phyloP scores from a whole-genome alignment of 2,113 vertebrate species.

The Colistium nudipinnis region DNA sequence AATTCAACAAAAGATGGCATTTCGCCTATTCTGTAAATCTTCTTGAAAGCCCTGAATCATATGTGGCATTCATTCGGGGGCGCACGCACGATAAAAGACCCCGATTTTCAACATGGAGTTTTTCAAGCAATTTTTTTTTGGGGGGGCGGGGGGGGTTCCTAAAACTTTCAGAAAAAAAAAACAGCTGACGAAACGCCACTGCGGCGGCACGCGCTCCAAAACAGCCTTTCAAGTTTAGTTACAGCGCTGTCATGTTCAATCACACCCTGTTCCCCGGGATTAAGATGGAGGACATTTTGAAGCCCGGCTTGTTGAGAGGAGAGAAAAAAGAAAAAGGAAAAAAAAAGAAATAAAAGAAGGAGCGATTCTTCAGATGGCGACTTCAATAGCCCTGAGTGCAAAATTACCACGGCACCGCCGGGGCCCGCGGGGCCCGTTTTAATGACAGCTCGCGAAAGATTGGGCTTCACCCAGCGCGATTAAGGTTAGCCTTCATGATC shows the following conservation, averaged over 20 bases:
- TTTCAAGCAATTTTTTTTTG: constrained; percentile 59
- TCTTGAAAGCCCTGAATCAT: neutral
- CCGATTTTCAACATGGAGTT: constrained; percentile 14
- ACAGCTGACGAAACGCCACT: constrained; percentile 70
- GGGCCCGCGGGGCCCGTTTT: constrained; percentile 78
- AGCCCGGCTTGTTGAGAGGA: constrained; percentile 62
- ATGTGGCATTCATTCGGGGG: constrained; percentile 1
- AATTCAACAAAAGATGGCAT: constrained; percentile 2
- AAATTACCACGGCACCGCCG: constrained; percentile 59
- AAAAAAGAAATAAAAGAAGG: constrained; percentile 28
- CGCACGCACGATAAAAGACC: neutral
- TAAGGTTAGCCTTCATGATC: constrained; percentile 79
- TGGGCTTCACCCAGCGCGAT: constrained; percentile 76
- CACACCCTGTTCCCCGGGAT: constrained; percentile 62
- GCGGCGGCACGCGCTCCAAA: constrained; percentile 62
- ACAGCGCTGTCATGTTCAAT: constrained; percentile 73
- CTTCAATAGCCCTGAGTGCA: constrained; percentile 78
- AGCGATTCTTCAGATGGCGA: constrained; percentile 73
- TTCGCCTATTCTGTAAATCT: constrained; percentile 1
- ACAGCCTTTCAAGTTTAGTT: constrained; percentile 73
- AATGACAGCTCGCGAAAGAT: constrained; percentile 81
- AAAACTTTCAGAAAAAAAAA: constrained; percentile 62
- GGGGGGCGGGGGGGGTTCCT: too few species aligned
- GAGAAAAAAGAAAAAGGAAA: too few species aligned
- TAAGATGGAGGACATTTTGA: constrained; percentile 65